Evolutionary conservation across 2,888 invertebrate species (phyloP).

Genomic region (Harpalus rufipes): DNA sequence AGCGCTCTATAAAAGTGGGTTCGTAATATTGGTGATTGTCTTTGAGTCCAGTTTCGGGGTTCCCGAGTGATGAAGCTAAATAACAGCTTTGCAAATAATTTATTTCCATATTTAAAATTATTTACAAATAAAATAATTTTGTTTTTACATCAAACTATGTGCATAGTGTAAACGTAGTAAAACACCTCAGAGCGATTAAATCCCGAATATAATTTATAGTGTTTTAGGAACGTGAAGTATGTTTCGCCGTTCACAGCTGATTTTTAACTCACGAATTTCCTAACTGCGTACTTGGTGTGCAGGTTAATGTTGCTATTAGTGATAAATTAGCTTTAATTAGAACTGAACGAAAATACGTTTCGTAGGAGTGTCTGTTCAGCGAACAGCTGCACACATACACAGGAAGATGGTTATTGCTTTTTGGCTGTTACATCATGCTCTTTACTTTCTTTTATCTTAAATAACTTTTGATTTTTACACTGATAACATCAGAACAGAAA

Average conservation of each 20-base stretch:
- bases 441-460: constrained; percentile 43
- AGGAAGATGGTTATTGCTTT: constrained; percentile 47
- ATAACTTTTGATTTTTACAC: constrained; percentile 20
- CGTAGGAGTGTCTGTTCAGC: constrained; percentile 26
- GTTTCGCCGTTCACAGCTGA: constrained; percentile 56
- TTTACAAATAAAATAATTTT: no score
- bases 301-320: constrained; percentile 62
- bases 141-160: no score
- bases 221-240: constrained; percentile 40
- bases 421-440: constrained; percentile 2
- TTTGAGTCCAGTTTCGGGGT: not conserved
- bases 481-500: not conserved
- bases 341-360: constrained; percentile 59
- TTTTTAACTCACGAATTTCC: constrained; percentile 63
- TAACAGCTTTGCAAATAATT: no score
- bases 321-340: constrained; percentile 65
- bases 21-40: constrained; percentile 3
- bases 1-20: no score
- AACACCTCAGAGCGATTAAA: constrained; percentile 20
- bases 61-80: no score
- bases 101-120: no score
- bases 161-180: constrained; percentile 22
- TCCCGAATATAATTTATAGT: constrained; percentile 62
- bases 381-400: constrained; percentile 8
- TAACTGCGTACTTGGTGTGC: constrained; percentile 62